Conservation (phyloP, 2,888 invertebrate genomes). For the Saturnia japonica region DNA sequence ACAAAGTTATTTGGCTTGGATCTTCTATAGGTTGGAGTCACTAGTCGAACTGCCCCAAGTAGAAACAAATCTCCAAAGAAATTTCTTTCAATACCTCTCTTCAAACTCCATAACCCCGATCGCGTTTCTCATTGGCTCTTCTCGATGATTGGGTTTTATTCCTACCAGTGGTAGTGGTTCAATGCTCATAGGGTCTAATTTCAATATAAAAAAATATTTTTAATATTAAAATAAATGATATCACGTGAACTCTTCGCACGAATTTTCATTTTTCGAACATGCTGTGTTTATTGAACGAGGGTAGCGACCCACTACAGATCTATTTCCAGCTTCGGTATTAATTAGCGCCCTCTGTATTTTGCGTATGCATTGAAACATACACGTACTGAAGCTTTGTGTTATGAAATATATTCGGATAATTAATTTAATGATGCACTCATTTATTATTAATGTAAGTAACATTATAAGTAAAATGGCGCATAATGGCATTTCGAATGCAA, state of each 20-base stretch:
- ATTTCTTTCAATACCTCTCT: no score
- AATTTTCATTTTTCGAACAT: not conserved
- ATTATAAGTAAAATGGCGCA: not conserved
- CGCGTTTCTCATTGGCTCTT: no score
- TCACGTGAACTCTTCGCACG: not conserved
- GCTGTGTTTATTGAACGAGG: conserved; percentile 25
- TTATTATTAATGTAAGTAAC: not conserved
- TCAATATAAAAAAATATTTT: not conserved
- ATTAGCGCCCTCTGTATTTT: conserved; percentile 39
- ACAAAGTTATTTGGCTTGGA: no score
- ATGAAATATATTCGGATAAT: conserved; percentile 13
- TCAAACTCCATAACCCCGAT: no score
- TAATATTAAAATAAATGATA: not conserved
- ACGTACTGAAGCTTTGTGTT: conserved; percentile 19
- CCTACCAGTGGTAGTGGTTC: no score
- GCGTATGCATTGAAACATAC: conserved; percentile 22
- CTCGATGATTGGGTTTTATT: no score
- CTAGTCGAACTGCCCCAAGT: no score
- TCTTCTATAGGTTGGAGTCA: no score
- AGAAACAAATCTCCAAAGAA: no score
- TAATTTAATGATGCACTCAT: conserved; percentile 9
- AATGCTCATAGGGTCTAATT: no score
- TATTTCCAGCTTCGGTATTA: conserved; percentile 46
- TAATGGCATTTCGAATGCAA: not conserved
- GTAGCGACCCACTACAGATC: conserved; percentile 38